Conservation (phyloP, 2,797 vertebrate species). For the Hippoglossus hippoglossus region DNA sequence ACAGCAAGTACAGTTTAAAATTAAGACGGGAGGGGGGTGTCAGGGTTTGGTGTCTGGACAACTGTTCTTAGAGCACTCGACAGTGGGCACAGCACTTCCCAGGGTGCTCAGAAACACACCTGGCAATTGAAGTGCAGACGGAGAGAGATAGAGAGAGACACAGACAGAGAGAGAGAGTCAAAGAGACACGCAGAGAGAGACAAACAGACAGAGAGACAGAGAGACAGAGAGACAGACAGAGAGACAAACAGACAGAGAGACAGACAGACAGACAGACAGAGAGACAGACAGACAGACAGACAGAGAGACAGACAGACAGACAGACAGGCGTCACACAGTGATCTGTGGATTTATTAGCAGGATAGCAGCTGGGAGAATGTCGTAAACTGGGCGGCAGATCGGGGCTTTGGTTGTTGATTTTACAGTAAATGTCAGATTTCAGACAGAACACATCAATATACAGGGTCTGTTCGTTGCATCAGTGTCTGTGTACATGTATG, state of each 20-base stretch:
- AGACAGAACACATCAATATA: neutral
- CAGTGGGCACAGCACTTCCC: neutral
- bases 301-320: neutral
- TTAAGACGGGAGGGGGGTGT: neutral
- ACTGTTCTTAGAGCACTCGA: neutral
- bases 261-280: no score
- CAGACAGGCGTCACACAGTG: no score
- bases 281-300: no score
- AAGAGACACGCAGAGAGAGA: neutral
- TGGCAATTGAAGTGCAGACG: neutral
- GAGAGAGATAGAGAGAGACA: no score
- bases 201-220: neutral
- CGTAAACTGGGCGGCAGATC: neutral
- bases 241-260: neutral
- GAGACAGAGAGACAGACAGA: no score
- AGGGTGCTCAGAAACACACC: neutral
- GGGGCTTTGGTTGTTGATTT: conserved; percentile 10
- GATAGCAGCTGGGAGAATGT: conserved; percentile 1
- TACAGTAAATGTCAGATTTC: conserved; percentile 8
- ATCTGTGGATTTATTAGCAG: neutral
- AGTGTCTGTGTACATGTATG: no score
- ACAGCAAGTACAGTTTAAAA: neutral
- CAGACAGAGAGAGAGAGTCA: no score
- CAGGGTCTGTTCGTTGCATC: no score
- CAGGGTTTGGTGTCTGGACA: neutral